Base-by-base conservation (phyloP, 2,888 invertebrate species). In the Diarsia brunnea region DNA sequence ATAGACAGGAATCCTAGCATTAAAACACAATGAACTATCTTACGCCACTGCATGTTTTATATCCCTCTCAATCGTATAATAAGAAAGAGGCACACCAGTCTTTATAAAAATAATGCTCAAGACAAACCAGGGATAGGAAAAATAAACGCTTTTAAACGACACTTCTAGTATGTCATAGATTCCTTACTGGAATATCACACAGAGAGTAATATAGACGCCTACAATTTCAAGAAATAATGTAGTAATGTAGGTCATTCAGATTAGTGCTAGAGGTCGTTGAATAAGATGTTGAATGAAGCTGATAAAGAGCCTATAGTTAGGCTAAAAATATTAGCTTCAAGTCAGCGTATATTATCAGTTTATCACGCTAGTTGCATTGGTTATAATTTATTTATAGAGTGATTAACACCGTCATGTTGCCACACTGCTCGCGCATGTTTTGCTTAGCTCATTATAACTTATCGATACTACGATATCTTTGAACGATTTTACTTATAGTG, bases 391-490 rank as follows among this genome's bases (percentile, higher is more conserved):
- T 72, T 82, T 24, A 66, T 58, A 73, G 43, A 74, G 1, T 47
- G 43, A 80, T 60, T 60, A n/a, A 4, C 4, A 45, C 21, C 53
- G 27, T 27, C 58, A 71, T 53, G n/a, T 55, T 55, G 12, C 47
- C 69, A 79, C 60, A 69, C 53, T 45, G 64, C 53, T 49, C 21
- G 68, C 27, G 45, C 83, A 68, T 74, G 64, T 78, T 64, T 68
- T 74, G 47, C 27, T 61, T 24, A 45, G 49, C 58, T 0, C 27
- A 64, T 66, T 70, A 75, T 69, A 63, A 51, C 47, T 71, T 65
- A 77, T 61, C 53, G 60, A 67, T 82, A 64, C 47, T 55, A 55
- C 3, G 19, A 27, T 77, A 31, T 58, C 65, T 67, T 51, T 45
- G 27, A 69, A n/a, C 5, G n/a, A 31, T 69, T 61, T 60, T 38